Base-by-base conservation (phyloP, 2,113 vertebrate genomes). In the Stegastes partitus region DNA sequence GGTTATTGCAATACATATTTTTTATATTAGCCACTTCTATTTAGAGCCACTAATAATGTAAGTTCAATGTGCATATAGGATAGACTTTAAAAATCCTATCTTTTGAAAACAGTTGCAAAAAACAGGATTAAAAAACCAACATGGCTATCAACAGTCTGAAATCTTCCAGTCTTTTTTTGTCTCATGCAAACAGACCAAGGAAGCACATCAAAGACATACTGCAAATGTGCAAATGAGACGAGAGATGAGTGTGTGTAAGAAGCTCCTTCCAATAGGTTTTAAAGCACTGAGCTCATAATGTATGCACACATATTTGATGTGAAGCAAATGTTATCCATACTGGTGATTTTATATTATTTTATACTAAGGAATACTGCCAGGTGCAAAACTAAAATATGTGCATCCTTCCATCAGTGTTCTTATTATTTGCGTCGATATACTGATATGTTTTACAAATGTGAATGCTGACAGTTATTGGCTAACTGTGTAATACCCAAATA, bases 141-240 rank as follows among this genome's bases (percentile, higher is more conserved):
- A n/a, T n/a, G n/a, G n/a, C n/a, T n/a, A n/a, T 5, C 26, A 28
- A 3, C 26, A 28, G 50, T 28, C 50, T 74, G 49, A 74, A 74
- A 18, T n/a, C n/a, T n/a, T n/a, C n/a, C 47, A 47, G 34, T 55
- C 5, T 34, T 58, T 2, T 25, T 68, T 14, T 58, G 31, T 53
- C 15, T 34, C 12, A 2, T 25, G 44, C 47, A 56, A 54, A 67
- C 42, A 45, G 49, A 61, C 74, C 23, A 26, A 79, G 22, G 71
- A 83, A 68, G 44, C 23, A 64, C 50, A 58, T 83, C 44, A 74
- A 57, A 73, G 47, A 42, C 37, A 47, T 15, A 16, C 57, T 50
- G 42, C 22, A 16, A 49, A 19, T 21, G 37, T 55, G 11, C 26
- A 14, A 42, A 23, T 44, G 4, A 34, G 31, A 42, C 6, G 31